Evolutionary conservation across 2,113 vertebrate genomes (phyloP), one percentile per base, ranked within the genome.

Genomic region (Perccottus glenii): DNA sequence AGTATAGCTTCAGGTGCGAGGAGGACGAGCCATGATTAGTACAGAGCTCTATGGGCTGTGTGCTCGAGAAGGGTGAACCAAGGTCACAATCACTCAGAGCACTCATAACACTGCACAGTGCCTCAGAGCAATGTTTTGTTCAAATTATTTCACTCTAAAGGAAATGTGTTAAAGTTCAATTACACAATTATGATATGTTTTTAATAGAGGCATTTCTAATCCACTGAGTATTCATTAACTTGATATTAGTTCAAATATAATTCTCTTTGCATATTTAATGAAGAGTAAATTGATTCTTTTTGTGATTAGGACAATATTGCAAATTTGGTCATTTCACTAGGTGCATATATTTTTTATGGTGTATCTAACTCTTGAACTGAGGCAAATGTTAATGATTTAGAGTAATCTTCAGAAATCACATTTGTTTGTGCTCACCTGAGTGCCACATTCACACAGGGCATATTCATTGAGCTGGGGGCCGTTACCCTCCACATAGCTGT

Each of bases 51-150:
- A 38, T 2, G 27, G 68, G 52, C 60, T 50, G 11, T 44, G 12
- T 52, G 42, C 27, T 5, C 11, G 12, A 9, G 70, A 33, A 14
- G 38, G 53, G 52, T 61, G 46, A 69, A 35, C 15, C 32, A 5
- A 55, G 74, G 64, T 73, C 51, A 15, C 14, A 12, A 3, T 64
- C 64, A 16, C 50, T 70, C 36, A 15, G 63, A 3, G 59, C 64
- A 16, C 50, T 70, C 36, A 15, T 55, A 19, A 16, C 3, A 5
- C 52, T 55, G 52, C 52, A n/a, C 32, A 4, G 32, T 36, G 35
- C 52, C 52, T 36, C 52, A 9, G 52, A 55, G 52, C 33, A 55
- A 38, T 55, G 52, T 55, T 55, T 55, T 33, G 12, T 55, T 38
- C 35, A 55, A n/a, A 36, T 38, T 11, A 36, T 55, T 55, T 55